phyloP scores from a whole-genome alignment of 2,797 vertebrate species.

The Crenichthys baileyi region DNA sequence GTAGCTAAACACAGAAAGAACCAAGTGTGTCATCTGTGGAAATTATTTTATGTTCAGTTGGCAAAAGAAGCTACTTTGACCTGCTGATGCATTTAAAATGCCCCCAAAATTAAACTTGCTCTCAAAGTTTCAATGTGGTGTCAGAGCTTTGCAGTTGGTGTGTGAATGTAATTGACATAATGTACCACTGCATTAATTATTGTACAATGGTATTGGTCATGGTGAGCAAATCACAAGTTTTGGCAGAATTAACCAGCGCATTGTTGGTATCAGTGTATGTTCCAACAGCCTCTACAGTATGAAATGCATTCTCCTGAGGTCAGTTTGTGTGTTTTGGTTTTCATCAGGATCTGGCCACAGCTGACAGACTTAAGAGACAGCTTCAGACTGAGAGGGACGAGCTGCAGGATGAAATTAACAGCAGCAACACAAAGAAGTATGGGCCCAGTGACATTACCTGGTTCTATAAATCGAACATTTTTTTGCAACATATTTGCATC shows the following conservation, averaged over 20 bases:
- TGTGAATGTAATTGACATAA: neutral
- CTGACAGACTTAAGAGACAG: slow-evolving; percentile 90
- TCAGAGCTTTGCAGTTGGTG: neutral
- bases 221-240: neutral
- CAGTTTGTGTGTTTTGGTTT: neutral
- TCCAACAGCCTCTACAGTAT: neutral
- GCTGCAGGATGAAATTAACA: slow-evolving; percentile 91
- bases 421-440: slow-evolving; percentile 90
- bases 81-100: neutral
- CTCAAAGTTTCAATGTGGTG: neutral
- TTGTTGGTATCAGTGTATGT: neutral
- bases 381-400: slow-evolving; percentile 94
- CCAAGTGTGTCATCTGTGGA: too few relatives aligned
- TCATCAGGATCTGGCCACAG: slow-evolving; percentile 89
- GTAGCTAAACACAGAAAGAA: too few relatives aligned
- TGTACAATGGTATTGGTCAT: too few relatives aligned
- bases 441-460: slow-evolving; percentile 15
- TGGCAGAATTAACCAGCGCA: neutral
- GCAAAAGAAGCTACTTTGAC: neutral
- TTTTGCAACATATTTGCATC: neutral
- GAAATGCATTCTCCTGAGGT: neutral
- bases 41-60: too few relatives aligned
- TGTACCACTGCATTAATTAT: too few relatives aligned
- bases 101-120: neutral
- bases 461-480: neutral